Evolutionary conservation across 2,797 vertebrate species (phyloP), one percentile per base, ranked within the genome.

Genomic region (Erithacus rubecula): DNA sequence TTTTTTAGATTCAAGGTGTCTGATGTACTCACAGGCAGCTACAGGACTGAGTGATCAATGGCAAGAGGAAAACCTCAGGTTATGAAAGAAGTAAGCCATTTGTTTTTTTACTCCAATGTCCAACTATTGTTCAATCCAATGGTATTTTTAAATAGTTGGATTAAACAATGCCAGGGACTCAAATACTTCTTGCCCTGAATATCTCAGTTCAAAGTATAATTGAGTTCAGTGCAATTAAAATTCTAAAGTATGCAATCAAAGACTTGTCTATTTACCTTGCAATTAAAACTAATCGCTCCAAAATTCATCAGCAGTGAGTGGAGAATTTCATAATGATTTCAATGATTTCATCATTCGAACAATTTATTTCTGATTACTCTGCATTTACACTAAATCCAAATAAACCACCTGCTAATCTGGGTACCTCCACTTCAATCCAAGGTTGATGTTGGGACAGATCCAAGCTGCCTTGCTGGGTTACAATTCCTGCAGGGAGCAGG

Each of bases 241-340:
- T 41, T 44, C 58, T 77, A 46, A 58, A 71, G 64, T 30, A 62
- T n/a, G 47, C 81, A 72, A 86, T 81, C 88, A 94, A 81, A 47
- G 81, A 46, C 62, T 47, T 56, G 34, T 55, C 62, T 95, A 46
- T 94, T 92, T 90, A 92, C 93, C 75, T 76, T 68, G 72, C 80
- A 90, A 91, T 94, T 89, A 90, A 70, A 77, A 60, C 55, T 69
- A 89, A 94, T 70, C 0, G 1, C 51, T 87, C 27, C 68, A 53
- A 78, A 78, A 72, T 90, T 91, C 91, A 80, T 69, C 79, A 81
- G 18, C 4, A 6, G 43, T 3, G 39, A 93, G 47, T 4, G n/a
- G 34, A 72, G 49, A 89, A 85, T 67, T 67, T 83, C 84, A 81
- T 55, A 63, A 74, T 37, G 47, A 49, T 26, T 49, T 49, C 47